Conservation (phyloP, 2,113 vertebrate genomes). For the Aplodontia rufa region DNA sequence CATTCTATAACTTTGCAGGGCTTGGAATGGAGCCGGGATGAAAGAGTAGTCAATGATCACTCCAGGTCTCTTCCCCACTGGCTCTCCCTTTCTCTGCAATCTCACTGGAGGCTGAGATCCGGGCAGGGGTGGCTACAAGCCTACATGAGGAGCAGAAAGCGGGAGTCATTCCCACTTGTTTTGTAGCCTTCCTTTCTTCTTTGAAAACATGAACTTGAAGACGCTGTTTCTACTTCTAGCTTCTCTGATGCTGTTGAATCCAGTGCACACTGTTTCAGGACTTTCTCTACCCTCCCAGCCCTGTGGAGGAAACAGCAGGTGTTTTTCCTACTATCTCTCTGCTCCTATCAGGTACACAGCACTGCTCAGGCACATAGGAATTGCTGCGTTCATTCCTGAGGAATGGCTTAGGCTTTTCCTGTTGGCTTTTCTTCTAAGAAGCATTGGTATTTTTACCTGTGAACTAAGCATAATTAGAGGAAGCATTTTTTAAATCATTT, state of each 20-base stretch:
- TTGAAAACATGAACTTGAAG: background rate
- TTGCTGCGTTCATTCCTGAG: background rate
- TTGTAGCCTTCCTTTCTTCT: background rate
- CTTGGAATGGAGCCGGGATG: background rate
- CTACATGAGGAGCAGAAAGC: background rate
- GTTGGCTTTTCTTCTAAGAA: background rate
- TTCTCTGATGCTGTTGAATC: background rate
- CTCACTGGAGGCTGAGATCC: background rate
- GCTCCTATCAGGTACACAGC: fast-evolving
- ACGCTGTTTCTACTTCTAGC: background rate
- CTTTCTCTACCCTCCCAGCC: background rate
- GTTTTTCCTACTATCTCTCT: background rate
- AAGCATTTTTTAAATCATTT: background rate
- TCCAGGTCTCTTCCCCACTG: fast-evolving
- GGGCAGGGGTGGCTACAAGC: fast-evolving
- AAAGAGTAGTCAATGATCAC: background rate
- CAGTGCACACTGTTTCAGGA: background rate
- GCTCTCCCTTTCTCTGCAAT: background rate
- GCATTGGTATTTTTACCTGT: background rate
- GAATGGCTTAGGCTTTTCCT: background rate
- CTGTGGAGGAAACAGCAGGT: background rate
- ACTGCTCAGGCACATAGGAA: background rate
- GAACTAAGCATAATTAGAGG: background rate
- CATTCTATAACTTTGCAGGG: background rate
- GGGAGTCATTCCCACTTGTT: background rate